These are phyloP conservation scores for Pollenia amentaria DNA, from an alignment of 2,888 invertebrate genomes.

Conservation along the genomic window DNA sequence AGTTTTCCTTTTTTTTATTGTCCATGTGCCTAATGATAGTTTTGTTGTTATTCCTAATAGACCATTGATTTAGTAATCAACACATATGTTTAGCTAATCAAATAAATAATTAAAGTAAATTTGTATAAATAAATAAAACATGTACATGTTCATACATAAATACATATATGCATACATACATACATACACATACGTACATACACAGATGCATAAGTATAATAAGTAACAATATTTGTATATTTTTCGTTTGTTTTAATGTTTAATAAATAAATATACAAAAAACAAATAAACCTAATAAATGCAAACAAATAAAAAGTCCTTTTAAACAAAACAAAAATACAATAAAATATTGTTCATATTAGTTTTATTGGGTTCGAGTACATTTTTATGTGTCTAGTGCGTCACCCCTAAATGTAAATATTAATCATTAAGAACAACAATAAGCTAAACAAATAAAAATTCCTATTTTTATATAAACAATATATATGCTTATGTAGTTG, in stretches of 20 bases:
- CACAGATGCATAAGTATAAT: too few species aligned
- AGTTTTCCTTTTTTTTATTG: neutral
- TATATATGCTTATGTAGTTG: neutral
- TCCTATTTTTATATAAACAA: neutral
- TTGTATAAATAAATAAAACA: conserved; percentile 2
- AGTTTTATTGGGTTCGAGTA: neutral
- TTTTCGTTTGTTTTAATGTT: too few species aligned
- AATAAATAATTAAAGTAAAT: conserved; percentile 60
- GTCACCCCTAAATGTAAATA: conserved; percentile 29
- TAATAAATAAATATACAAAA: neutral
- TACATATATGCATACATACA: too few species aligned
- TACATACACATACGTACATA: too few species aligned
- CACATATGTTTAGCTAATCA: conserved; percentile 61
- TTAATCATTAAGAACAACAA: conserved; percentile 48
- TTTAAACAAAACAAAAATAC: neutral
- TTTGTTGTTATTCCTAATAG: conserved; percentile 24
- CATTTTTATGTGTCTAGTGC: too few species aligned
- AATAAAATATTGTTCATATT: neutral
- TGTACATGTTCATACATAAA: neutral
- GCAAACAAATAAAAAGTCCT: conserved; percentile 20
- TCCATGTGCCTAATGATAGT: neutral
- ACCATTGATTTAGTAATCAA: conserved; percentile 34
- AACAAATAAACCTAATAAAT: conserved; percentile 32
- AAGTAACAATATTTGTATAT: too few species aligned
- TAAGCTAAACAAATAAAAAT: neutral